A percentile compares a stretch with the other conserved stretches of the same genome.
Evolutionary conservation across 2,888 invertebrate species (phyloP).

Genomic region (Argyresthia goedartella): DNA sequence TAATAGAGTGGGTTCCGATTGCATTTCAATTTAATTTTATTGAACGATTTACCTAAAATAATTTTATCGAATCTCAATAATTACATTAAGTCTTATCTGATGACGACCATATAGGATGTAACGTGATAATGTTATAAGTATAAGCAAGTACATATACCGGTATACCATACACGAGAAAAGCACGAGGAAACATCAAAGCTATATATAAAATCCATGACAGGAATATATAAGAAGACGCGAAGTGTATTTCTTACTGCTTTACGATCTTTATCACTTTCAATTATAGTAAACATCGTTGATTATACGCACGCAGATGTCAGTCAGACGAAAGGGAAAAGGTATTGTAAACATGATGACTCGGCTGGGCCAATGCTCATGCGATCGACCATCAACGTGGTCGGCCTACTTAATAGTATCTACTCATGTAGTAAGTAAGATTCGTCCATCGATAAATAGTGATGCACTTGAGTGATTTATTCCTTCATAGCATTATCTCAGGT

Average conservation of each 20-base stretch:
- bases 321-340: constrained; percentile 24
- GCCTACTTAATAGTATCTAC: constrained; percentile 6
- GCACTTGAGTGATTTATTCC: neutral
- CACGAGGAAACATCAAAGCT: too few species aligned
- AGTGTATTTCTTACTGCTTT: neutral
- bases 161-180: too few species aligned
- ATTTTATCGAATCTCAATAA: too few species aligned
- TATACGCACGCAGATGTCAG: constrained; percentile 6
- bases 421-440: neutral
- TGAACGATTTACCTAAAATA: too few species aligned
- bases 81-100: too few species aligned
- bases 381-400: neutral
- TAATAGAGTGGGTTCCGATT: too few species aligned
- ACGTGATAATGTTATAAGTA: too few species aligned
- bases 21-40: too few species aligned
- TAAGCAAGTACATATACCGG: too few species aligned
- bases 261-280: constrained; percentile 14
- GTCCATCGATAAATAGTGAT: constrained; percentile 3
- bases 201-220: too few species aligned
- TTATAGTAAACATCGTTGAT: constrained; percentile 16
- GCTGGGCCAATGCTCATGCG: constrained; percentile 3
- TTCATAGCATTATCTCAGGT: neutral
- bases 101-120: too few species aligned
- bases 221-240: neutral
- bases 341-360: constrained; percentile 9